Evolutionary conservation across 1,140 invertebrate genomes (phyloP).

Genomic region (Drosophila suzukii): DNA sequence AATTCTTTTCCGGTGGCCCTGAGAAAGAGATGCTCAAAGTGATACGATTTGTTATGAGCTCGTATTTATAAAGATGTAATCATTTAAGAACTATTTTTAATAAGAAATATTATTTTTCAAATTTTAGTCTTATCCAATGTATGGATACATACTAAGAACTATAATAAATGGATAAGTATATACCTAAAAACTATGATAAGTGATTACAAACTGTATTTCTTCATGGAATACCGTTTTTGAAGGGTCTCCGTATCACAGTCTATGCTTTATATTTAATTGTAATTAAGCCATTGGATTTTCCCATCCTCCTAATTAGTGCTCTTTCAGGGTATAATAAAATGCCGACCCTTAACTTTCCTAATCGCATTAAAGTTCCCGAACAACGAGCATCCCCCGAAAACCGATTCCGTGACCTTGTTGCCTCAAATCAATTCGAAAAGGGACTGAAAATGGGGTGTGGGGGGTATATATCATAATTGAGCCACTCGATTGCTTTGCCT

Average conservation of each 20-base stretch:
- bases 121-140: no score
- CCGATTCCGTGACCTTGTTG: constrained; percentile 13
- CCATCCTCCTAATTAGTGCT: not conserved
- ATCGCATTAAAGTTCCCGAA: constrained; percentile 26
- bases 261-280: not conserved
- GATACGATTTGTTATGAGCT: no score
- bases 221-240: no score
- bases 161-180: no score
- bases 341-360: not conserved
- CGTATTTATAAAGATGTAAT: no score
- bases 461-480: constrained; percentile 30
- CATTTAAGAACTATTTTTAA: no score
- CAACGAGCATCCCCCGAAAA: not conserved
- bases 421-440: constrained; percentile 3
- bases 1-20: not conserved
- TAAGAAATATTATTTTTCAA: no score
- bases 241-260: no score
- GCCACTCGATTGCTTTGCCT: constrained; percentile 19
- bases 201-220: no score
- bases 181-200: no score
- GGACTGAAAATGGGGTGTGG: not conserved
- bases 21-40: not conserved
- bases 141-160: no score
- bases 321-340: not conserved
- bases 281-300: not conserved